phyloP scores from a whole-genome alignment of 2,797 vertebrate genomes.

The Eurystomus glaucurus region DNA sequence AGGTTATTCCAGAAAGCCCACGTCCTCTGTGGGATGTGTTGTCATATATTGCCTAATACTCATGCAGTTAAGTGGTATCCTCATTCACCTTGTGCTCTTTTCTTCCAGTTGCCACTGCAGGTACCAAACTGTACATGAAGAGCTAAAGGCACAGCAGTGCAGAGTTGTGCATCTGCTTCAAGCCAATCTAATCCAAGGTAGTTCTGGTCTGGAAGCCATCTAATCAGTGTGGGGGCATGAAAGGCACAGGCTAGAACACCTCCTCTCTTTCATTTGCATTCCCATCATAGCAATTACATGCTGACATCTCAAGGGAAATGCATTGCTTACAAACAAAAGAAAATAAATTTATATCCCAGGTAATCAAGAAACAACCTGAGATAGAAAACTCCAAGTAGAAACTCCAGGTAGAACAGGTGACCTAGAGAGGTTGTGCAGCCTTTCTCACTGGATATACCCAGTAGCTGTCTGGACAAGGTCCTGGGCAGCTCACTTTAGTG shows the following conservation, averaged over 20 bases:
- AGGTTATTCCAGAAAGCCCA: background rate
- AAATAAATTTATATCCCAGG: background rate
- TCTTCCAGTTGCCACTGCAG: background rate
- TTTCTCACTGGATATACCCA: background rate
- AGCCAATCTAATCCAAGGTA: fast-evolving
- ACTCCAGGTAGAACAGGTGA: background rate
- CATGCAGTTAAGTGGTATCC: background rate
- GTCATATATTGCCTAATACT: background rate
- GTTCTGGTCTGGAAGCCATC: background rate
- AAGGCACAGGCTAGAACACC: background rate
- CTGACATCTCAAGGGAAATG: background rate
- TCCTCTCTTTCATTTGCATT: background rate
- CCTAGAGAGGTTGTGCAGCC: background rate
- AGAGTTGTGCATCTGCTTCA: background rate
- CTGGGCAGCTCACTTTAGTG: background rate
- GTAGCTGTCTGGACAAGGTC: background rate
- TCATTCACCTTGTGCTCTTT: background rate
- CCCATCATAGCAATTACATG: background rate
- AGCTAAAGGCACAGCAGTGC: background rate
- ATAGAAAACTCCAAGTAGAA: background rate
- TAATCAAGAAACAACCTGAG: background rate
- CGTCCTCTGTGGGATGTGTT: background rate
- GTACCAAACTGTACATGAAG: background rate
- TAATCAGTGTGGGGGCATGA: background rate
- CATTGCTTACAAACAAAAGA: background rate